Base-by-base conservation (phyloP, 2,797 vertebrate species). In the Sphenopsis melanotis region DNA sequence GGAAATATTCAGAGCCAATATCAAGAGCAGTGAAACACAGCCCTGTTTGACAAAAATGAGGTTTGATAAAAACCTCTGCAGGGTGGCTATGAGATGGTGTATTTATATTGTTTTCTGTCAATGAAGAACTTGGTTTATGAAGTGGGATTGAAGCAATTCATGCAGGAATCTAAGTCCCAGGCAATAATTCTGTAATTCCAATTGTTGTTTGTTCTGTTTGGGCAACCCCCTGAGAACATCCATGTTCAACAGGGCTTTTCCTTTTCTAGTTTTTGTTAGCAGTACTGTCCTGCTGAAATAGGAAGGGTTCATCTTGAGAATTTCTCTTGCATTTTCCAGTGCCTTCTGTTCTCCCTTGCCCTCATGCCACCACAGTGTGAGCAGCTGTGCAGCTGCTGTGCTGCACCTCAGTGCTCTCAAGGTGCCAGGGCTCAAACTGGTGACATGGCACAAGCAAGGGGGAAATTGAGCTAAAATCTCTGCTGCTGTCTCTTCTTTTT, bases 261-360 rank as follows among this genome's bases (percentile, higher is more conserved):
- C 27, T 83, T 63, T 76, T 36, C 60, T 39, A 7, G 34, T 2
- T 75, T 65, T 59, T 34, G 46, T 39, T 55, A 72, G 74, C 14
- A 60, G 41, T 21, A 4, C 11, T 60, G 18, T 19, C 12, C 24
- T 85, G 27, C 68, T 77, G 76, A 71, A 76, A 85, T 5, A 20
- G 22, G 60, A 50, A 72, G 5, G 0, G 0, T 26, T 85, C 11
- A 4, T 29, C 49, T 69, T 44, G 8, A 4, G 15, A 37, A 74
- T 18, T 79, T 34, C 21, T 46, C 22, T 66, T 42, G 26, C 5
- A 19, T 87, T 89, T 87, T 27, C 50, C 34, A 6, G 37, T 65
- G 63, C 76, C n/a, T 80, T 29, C 22, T 52, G 20, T 16, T 80
- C 72, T 55, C 83, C 4, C 52, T 44, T 44, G 32, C 56, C 7